Base-by-base conservation (phyloP, 2,797 vertebrate genomes). In the Trachurus trachurus region DNA sequence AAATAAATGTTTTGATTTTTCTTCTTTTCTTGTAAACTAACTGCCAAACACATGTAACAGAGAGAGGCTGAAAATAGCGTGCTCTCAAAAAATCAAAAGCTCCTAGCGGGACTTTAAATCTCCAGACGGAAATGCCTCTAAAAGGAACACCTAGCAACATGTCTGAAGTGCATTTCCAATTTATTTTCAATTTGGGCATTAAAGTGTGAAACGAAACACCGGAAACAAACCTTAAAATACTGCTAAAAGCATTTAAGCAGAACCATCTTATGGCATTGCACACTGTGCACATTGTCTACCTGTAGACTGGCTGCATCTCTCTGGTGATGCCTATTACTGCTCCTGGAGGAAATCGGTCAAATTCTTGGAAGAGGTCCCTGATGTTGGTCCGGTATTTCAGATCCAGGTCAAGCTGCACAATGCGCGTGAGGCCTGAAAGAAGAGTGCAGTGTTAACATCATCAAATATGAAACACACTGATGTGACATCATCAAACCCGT, bases 271-370 rank as follows among this genome's bases (percentile, higher is more conserved):
- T 34, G 31, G 31, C 31, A 34, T 34, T 34, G 31, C 31, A 34
- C 31, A 34, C 31, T 37, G 49, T 15, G 42, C n/a, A 37, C 19
- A 22, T 1, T 17, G 4, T 50, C n/a, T 94, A 99, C 98, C 98
- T 98, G 96, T 99, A 99, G 16, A 99, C 98, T 0, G 98, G 98
- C 83, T 99, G 98, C 98, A 99, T 98, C 92, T 99, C 98, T 72
- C 93, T 93, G 45, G 96, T 90, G 60, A 99, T 98, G 75, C 98
- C 98, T 2, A 99, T 97, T 39, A 99, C 93, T 0, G 97, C 96
- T 67, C 94, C 95, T 0, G 96, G 89, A 0, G 95, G 92, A 89
- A 99, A 99, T 56, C 49, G 95, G 71, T 96, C 91, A 66, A 99
- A 99, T 87, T 99, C 97, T 82, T 96, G 94, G 87, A 99, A 99